Base-by-base conservation (phyloP, 2,888 invertebrate species). In the Agrochola lychnidis region DNA sequence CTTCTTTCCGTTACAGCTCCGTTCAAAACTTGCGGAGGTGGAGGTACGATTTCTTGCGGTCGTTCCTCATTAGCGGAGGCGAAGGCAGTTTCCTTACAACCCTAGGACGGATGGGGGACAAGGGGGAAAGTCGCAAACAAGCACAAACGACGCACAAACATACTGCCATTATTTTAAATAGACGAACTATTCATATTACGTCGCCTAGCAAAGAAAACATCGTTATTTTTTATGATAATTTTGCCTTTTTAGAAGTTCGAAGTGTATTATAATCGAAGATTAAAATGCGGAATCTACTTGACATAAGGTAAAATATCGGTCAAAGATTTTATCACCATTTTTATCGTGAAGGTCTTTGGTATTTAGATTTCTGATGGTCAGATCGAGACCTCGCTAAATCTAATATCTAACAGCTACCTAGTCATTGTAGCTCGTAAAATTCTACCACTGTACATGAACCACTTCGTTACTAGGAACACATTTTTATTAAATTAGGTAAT, bases 281-380 rank as follows among this genome's bases (percentile, higher is more conserved):
- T 68, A 57, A 67, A 79, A 79, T 79, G 78, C 74, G 16, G 56
- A 56, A 62, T 78, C 64, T 68, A 19, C 67, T 73, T 62, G 80
- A 80, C 74, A 56, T 10, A 42, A 42, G 6, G n/a, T 62, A 80
- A 79, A 80, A 79, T 79, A 57, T 80, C 57, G 67, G 79, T 74
- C 74, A 74, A 67, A 74, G 79, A 74, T 57, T 80, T 59, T 7
- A 68, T 63, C 56, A 63, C 42, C 30, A 67, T 57, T 68, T 79
- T 62, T 51, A 68, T 74, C 22, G 62, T 0, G 40, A 45, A 42
- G 5, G 51, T 63, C 5, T 79, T 73, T 79, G 25, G 19, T 53
- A 72, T 51, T 71, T 71, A 51, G 22, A 79, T 42, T 48, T 62
- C 14, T 51, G 78, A 30, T 45, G 14, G 22, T 51, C 36, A 64